Evolutionary conservation across 2,888 invertebrate genomes (phyloP), one percentile per base, ranked within the genome.

Genomic region (Trachelus tabidus): DNA sequence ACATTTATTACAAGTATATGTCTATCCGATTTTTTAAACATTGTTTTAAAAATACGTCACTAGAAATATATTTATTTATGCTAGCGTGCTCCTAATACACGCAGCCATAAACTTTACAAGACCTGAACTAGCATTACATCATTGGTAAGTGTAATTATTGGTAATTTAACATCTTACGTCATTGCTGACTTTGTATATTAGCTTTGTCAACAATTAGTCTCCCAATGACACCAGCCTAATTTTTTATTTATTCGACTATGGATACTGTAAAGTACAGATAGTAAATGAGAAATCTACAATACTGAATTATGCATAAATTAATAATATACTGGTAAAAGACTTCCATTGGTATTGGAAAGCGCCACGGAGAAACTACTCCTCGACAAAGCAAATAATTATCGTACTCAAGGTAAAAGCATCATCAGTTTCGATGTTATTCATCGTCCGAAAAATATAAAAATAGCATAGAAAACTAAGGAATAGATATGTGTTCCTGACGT

Each of bases 391-490:
- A 56, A 56, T 56, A 56, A 56, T 56, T 23, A 23, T 56, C 56
- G 9, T 56, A 56, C 23, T 23, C 56, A 56, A 56, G 23, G 56
- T 56, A 56, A 56, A 15, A 56, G 23, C 56, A 56, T 56, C 23
- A 56, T 56, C 56, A 23, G 23, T 23, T 56, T 56, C 23, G 56
- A 56, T 23, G 56, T 23, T 56, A 56, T 34, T 30, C 75, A 68
- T 76, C 77, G 75, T 82, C 73, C 78, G 77, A 75, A 79, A 81
- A 83, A 81, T 85, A 84, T 82, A 87, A 85, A 84, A 84, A 86
- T 87, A 85, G 78, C 79, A 85, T 84, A 85, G 79, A 86, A 84
- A 86, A 85, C 82, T 81, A 83, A 81, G 75, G 79, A 81, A 83
- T 80, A 83, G 84, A 87, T 86, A 85, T 85, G 85, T 84, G 73